Evolutionary conservation across 2,888 invertebrate species (phyloP), one percentile per base, ranked within the genome.

Genomic region (Clunio marinus): DNA sequence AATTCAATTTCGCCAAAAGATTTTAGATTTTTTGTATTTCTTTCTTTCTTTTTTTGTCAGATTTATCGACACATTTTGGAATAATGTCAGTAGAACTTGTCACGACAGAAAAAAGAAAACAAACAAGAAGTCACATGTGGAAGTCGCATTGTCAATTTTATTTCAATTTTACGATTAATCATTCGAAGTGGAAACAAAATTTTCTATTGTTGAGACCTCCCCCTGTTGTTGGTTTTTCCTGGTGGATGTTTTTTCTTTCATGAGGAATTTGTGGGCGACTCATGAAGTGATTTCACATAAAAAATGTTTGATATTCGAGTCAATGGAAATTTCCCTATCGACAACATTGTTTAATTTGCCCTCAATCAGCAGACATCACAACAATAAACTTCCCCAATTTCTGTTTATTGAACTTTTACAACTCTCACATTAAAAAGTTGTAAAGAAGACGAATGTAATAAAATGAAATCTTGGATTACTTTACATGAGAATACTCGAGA

Each of bases 91-190:
- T 2, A 22, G 20, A 27, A 7, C 24, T 4, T 32, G 32, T 32
- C 32, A 7, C 10, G 32, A 45, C 5, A 45, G 55, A 17, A 55
- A 55, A 17, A 10, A 20, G 55, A 13, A 45, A 15, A 45, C n/a
- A n/a, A 17, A 45, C 13, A n/a, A 15, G 45, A 27, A 27, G 57
- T 57, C 57, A 57, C 57, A 57, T 57, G 57, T 57, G 57, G 27
- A 24, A 25, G 22, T 22, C 27, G 20, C 57, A 57, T 15, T 57
- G 57, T 57, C 57, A 57, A 57, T 57, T 57, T 57, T 22, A 51
- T 57, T 57, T 57, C 57, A 57, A 57, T 57, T 57, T 57, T 13
- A 57, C 25, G 27, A 57, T 57, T 57, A 57, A 57, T 57, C 57
- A 57, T 27, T 57, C 27, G 57, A 27, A 57, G 57, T 27, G 57